Conservation (phyloP, 1,140 invertebrate genomes). For the Brachionus sp. region DNA sequence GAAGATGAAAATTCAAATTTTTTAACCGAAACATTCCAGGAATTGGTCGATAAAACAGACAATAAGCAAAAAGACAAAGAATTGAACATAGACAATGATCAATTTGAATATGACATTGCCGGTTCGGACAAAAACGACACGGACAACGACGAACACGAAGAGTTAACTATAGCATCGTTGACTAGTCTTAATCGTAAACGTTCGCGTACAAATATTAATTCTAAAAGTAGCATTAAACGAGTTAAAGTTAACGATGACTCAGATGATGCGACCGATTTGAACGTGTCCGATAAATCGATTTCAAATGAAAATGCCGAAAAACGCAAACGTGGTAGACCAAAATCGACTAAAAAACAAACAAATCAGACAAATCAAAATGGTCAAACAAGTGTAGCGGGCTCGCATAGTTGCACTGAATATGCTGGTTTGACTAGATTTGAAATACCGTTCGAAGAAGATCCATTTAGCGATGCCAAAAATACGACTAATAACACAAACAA, state of each 20-base stretch:
- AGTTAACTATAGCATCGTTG: slow-evolving; percentile 24
- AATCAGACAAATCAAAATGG: background rate
- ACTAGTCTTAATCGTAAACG: slow-evolving; percentile 10
- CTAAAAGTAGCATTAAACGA: background rate
- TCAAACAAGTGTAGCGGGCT: background rate
- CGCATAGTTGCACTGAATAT: background rate
- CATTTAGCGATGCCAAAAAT: background rate
- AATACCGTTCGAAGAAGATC: slow-evolving; percentile 34
- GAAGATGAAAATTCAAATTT: slow-evolving; percentile 12
- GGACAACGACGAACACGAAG: background rate
- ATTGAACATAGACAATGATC: background rate
- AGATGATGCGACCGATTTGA: background rate
- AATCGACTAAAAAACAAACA: slow-evolving; percentile 20
- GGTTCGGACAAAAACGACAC: background rate
- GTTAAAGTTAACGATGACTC: background rate
- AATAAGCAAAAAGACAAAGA: background rate
- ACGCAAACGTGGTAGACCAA: background rate
- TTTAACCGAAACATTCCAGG: slow-evolving; percentile 21
- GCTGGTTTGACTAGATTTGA: slow-evolving; percentile 34
- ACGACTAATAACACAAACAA: background rate
- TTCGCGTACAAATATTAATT: background rate
- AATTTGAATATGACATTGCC: slow-evolving; percentile 25
- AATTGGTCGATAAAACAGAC: background rate
- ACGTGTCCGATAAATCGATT: background rate
- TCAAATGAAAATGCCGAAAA: slow-evolving; percentile 4